These are phyloP conservation scores for Ptiloglossa arizonensis DNA, from an alignment of 1,140 invertebrate species.

Conservation along the genomic window DNA sequence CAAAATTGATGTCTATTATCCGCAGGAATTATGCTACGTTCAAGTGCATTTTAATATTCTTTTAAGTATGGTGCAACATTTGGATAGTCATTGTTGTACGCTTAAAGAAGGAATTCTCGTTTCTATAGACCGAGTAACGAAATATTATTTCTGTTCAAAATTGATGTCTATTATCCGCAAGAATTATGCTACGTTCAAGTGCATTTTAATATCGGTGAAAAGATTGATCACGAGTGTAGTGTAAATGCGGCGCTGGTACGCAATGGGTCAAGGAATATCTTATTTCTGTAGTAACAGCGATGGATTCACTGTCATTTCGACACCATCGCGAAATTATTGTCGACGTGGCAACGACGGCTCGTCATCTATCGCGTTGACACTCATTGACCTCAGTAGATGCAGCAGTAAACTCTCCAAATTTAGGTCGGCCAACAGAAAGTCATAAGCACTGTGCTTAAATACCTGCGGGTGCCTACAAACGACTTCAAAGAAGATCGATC, in stretches of 20 bases:
- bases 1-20: background rate
- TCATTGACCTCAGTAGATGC: slow-evolving; percentile 54
- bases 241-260: too few species aligned
- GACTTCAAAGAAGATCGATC: background rate
- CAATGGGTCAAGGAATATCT: background rate
- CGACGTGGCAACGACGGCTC: slow-evolving; percentile 44
- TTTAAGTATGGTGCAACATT: too few species aligned
- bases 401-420: slow-evolving; percentile 62
- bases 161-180: background rate
- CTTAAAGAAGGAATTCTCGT: too few species aligned
- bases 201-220: too few species aligned
- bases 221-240: too few species aligned
- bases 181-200: background rate
- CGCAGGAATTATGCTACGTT: background rate
- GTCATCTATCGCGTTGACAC: slow-evolving; percentile 64
- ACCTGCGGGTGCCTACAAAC: slow-evolving; percentile 34
- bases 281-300: slow-evolving; percentile 13
- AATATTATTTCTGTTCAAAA: too few species aligned
- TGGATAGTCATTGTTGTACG: too few species aligned
- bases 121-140: too few species aligned
- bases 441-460: slow-evolving; percentile 36
- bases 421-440: slow-evolving; percentile 57
- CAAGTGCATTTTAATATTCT: too few species aligned
- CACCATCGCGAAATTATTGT: slow-evolving; percentile 51
- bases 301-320: slow-evolving; percentile 36